A percentile compares a stretch with the other conserved stretches of the same genome.
Conservation (phyloP, 2,888 invertebrate genomes). For the Ischnus inquisitorius region DNA sequence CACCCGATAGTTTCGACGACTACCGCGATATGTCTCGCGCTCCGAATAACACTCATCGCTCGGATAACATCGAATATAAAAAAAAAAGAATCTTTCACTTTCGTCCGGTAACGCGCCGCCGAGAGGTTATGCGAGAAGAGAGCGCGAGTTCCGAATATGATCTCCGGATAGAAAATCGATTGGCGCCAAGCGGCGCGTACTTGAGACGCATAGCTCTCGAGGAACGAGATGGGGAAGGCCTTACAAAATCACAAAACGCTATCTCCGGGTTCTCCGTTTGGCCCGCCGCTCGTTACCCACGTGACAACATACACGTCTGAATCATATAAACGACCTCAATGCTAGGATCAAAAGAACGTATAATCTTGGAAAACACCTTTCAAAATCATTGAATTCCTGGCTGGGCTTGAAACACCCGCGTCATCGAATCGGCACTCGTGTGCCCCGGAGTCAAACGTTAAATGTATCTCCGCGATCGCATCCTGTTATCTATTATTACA, state of each 20-base stretch:
- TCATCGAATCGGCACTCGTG: conserved; percentile 36
- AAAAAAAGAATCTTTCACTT: conserved; percentile 54
- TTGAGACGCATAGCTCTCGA: neutral
- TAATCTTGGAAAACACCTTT: conserved; percentile 55
- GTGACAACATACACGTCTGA: conserved; percentile 28
- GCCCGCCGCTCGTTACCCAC: neutral
- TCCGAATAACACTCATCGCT: conserved; percentile 56
- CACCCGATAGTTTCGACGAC: conserved; percentile 34
- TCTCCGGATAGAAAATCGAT: conserved; percentile 54
- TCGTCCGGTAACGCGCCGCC: neutral
- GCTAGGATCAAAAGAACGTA: conserved; percentile 11
- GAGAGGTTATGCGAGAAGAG: conserved; percentile 7
- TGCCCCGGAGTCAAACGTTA: neutral
- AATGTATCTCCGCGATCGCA: neutral
- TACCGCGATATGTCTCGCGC: conserved; percentile 31
- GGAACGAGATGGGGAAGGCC: neutral
- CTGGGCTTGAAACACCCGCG: conserved; percentile 18
- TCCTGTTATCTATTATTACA: neutral
- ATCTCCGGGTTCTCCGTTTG: conserved; percentile 15
- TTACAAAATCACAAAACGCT: conserved; percentile 43
- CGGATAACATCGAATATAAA: conserved; percentile 52
- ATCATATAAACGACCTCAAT: conserved; percentile 48
- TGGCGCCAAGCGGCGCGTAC: conserved; percentile 35
- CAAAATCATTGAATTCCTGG: conserved; percentile 53
- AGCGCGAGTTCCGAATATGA: neutral